A percentile compares a stretch with the other conserved stretches of the same genome.
Evolutionary conservation across 2,888 invertebrate genomes (phyloP).

Genomic region (Hypomecis punctinalis): DNA sequence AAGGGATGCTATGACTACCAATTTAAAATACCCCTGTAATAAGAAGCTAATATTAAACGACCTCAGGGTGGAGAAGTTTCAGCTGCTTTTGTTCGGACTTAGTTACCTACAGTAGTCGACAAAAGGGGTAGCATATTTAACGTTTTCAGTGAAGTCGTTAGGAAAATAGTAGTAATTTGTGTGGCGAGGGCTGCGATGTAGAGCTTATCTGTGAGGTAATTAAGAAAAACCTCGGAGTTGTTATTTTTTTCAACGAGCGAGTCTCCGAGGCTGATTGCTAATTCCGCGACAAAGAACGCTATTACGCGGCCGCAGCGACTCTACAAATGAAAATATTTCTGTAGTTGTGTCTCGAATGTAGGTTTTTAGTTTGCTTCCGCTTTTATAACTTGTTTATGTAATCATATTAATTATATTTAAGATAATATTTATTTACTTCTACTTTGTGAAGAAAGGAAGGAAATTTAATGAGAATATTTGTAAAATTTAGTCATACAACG

Average conservation of each 20-base stretch:
- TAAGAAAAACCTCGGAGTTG: conserved; percentile 69
- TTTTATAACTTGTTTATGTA: conserved; percentile 1
- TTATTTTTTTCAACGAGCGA: conserved; percentile 54
- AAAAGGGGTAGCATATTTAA: conserved; percentile 55
- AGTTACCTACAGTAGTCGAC: conserved; percentile 17
- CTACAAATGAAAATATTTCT: conserved; percentile 69
- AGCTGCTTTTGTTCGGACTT: conserved; percentile 10
- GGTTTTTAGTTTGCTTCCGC: conserved; percentile 19
- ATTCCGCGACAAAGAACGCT: conserved; percentile 78
- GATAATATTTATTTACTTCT: neutral
- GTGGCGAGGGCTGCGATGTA: conserved; percentile 61
- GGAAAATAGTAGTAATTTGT: conserved; percentile 73
- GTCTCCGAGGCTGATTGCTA: conserved; percentile 72
- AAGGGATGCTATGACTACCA: conserved; percentile 53
- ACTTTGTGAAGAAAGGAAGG: too few species aligned
- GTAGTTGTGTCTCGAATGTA: conserved; percentile 27
- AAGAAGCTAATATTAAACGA: conserved; percentile 48
- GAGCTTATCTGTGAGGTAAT: conserved; percentile 76
- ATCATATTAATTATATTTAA: neutral
- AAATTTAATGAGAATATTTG: too few species aligned
- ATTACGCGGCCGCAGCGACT: conserved; percentile 62
- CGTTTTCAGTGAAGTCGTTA: conserved; percentile 64
- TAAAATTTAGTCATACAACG: too few species aligned
- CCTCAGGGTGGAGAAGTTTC: conserved; percentile 17
- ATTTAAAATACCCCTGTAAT: conserved; percentile 49